Evolutionary conservation across 2,113 vertebrate genomes (phyloP).

Genomic region (Zapus hudsonius): DNA sequence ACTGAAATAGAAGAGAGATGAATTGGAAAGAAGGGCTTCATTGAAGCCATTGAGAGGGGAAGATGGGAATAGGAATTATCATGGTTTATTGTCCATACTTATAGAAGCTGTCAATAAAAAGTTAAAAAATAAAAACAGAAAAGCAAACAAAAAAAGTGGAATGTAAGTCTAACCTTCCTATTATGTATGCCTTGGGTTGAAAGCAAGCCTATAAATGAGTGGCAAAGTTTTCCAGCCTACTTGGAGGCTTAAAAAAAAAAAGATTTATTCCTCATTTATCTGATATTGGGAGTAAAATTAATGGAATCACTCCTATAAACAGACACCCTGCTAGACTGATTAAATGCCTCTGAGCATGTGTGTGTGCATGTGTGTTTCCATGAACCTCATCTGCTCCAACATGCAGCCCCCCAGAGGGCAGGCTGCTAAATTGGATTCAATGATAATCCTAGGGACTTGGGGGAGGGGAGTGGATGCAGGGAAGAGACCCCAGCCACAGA

Average conservation of each 20-base stretch:
- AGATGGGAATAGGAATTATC: too few relatives aligned
- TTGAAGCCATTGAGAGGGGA: too few relatives aligned
- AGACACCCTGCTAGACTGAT: slow-evolving; percentile 48
- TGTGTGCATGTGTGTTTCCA: not conserved
- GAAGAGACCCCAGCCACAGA: not conserved
- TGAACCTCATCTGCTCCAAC: slow-evolving; percentile 18
- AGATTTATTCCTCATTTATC: not conserved
- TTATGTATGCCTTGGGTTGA: not conserved
- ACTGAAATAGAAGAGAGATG: too few relatives aligned
- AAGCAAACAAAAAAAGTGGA: too few relatives aligned
- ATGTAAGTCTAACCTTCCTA: not conserved
- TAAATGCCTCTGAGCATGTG: slow-evolving; percentile 3
- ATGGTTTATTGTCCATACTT: too few relatives aligned
- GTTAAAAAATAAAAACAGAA: too few relatives aligned
- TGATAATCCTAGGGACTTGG: slow-evolving; percentile 12
- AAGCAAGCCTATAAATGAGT: slow-evolving; percentile 25
- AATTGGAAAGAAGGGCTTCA: too few relatives aligned
- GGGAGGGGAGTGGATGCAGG: not conserved
- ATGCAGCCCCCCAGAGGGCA: slow-evolving; percentile 53
- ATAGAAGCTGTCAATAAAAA: too few relatives aligned
- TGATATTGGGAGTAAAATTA: not conserved
- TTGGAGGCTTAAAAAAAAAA: not conserved
- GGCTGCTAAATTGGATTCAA: slow-evolving; percentile 35
- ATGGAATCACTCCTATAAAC: slow-evolving; percentile 36
- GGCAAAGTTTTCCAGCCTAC: not conserved